Evolutionary conservation across 2,113 vertebrate species (phyloP).

Genomic region (Leuciscus idus): DNA sequence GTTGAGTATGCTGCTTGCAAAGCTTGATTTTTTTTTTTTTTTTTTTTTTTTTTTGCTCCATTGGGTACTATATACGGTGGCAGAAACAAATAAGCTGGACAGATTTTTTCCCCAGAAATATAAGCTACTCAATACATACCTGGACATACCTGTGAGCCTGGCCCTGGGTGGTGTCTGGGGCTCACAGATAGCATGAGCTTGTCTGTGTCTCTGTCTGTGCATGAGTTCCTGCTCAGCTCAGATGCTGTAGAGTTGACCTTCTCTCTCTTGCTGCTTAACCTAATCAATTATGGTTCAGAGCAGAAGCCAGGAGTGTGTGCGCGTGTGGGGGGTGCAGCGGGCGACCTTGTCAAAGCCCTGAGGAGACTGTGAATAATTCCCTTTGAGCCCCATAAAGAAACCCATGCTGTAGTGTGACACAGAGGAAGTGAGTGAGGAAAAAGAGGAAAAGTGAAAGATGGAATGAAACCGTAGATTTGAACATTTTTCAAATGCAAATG

Average conservation of each 20-base stretch:
- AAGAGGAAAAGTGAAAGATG: not conserved
- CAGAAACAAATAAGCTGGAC: too few relatives aligned
- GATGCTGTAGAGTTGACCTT: constrained; percentile 71
- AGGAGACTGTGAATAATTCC: constrained; percentile 80
- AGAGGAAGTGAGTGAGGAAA: constrained; percentile 19
- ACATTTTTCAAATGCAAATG: not conserved
- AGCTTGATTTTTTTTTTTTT: too few relatives aligned
- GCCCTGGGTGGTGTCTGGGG: constrained; percentile 52
- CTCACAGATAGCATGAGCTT: not conserved
- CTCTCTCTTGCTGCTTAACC: constrained; percentile 76
- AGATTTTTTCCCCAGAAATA: not conserved
- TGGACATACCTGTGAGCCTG: constrained; percentile 45
- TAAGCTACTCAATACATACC: not conserved
- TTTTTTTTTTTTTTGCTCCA: too few relatives aligned
- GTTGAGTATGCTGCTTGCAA: too few relatives aligned
- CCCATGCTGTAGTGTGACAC: constrained; percentile 24
- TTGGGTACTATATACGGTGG: too few relatives aligned
- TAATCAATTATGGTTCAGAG: constrained; percentile 81
- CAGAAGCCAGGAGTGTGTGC: constrained; percentile 64
- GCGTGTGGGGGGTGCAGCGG: constrained; percentile 57
- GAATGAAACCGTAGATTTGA: not conserved
- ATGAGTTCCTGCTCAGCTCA: constrained; percentile 49
- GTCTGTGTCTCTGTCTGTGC: constrained; percentile 7
- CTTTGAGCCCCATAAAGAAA: constrained; percentile 72
- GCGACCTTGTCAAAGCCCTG: constrained; percentile 75